A percentile compares a stretch with the other conserved stretches of the same genome.
Evolutionary conservation across 2,113 vertebrate genomes (phyloP).

Genomic region (Microcebus jonahi): DNA sequence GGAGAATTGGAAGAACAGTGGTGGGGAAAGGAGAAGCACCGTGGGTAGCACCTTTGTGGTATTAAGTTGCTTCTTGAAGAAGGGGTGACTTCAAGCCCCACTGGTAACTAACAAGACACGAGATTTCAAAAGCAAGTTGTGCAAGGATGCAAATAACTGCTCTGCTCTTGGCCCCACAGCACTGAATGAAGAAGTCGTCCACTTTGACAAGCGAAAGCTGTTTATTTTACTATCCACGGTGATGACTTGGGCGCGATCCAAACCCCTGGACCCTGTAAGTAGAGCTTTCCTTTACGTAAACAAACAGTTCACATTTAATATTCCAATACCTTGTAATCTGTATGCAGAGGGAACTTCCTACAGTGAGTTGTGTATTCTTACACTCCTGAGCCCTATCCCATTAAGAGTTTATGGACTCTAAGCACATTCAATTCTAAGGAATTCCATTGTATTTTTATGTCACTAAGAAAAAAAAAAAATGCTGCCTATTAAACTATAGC

Average conservation of each 20-base stretch:
- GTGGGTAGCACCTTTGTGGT: rapidly evolving
- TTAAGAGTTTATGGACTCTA: rapidly evolving
- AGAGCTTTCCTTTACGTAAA: neutral
- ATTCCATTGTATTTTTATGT: neutral
- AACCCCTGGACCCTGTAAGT: constrained; percentile 89
- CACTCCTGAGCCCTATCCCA: rapidly evolving
- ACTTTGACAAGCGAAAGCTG: constrained; percentile 88
- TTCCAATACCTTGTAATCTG: rapidly evolving
- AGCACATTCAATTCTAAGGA: neutral
- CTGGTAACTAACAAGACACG: neutral
- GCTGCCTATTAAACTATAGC: neutral
- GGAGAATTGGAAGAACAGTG: neutral
- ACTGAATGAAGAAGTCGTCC: constrained; percentile 83
- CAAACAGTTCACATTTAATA: neutral
- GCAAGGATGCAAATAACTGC: neutral
- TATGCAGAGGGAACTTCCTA: neutral
- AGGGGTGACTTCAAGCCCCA: neutral
- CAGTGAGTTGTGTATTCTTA: neutral
- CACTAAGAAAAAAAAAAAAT: neutral
- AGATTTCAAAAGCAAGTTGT: neutral
- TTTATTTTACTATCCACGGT: constrained; percentile 95
- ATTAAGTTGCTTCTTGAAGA: neutral
- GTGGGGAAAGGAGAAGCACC: rapidly evolving
- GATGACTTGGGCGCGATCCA: constrained; percentile 94
- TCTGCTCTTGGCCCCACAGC: constrained; percentile 83